A percentile compares a stretch with the other conserved stretches of the same genome.
These are phyloP conservation scores for Heliothis virescens DNA, from an alignment of 1,140 invertebrate species.

Conservation along the genomic window DNA sequence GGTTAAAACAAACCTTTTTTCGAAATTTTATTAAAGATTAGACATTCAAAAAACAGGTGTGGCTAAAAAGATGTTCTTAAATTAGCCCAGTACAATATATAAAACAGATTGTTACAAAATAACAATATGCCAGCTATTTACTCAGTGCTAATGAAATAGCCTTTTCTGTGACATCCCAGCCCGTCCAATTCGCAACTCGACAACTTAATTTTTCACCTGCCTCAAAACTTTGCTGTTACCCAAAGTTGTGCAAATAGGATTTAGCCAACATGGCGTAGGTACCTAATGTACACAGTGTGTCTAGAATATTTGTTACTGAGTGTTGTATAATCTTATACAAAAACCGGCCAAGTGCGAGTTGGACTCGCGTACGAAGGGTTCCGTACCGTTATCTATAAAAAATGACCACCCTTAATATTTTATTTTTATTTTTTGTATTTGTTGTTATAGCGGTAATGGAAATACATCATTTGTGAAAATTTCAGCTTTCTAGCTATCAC, in stretches of 20 bases:
- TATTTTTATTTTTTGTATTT: too few species aligned
- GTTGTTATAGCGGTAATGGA: too few species aligned
- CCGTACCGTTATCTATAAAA: too few species aligned
- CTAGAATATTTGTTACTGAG: neutral
- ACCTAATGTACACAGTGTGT: constrained; percentile 4
- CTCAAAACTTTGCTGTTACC: neutral
- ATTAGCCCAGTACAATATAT: neutral
- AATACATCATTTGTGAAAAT: too few species aligned
- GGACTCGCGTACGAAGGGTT: too few species aligned
- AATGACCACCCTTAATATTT: too few species aligned
- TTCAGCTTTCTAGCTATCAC: too few species aligned
- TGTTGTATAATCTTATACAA: neutral
- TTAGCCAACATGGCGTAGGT: neutral
- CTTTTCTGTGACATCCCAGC: neutral
- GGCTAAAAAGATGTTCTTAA: neutral
- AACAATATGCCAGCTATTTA: neutral
- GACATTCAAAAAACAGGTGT: too few species aligned
- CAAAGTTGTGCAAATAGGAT: constrained; percentile 12
- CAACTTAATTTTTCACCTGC: constrained; percentile 17
- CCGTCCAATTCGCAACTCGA: neutral
- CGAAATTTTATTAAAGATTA: too few species aligned
- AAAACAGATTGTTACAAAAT: neutral
- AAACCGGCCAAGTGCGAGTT: too few species aligned
- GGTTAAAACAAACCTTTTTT: too few species aligned
- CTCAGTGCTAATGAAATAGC: neutral